Evolutionary conservation across 2,888 invertebrate genomes (phyloP).

Genomic region (Cenopis cana): DNA sequence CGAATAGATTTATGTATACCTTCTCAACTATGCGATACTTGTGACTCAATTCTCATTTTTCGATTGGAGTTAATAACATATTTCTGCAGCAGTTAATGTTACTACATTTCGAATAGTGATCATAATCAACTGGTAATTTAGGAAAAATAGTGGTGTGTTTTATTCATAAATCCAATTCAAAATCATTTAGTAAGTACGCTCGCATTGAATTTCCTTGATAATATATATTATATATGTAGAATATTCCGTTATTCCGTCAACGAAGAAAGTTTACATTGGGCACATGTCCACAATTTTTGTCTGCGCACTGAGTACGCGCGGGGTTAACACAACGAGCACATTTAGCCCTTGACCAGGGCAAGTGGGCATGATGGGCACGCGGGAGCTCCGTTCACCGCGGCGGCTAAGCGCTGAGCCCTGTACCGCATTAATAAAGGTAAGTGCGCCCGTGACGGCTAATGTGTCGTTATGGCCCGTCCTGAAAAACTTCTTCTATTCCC

Average conservation of each 20-base stretch:
- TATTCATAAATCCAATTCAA: too few species aligned
- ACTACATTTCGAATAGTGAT: not conserved
- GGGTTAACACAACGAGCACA: slow-evolving; percentile 19
- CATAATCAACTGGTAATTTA: not conserved
- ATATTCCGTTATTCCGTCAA: not conserved
- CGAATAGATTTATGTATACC: slow-evolving; percentile 15
- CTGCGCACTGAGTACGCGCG: not conserved
- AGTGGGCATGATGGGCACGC: slow-evolving; percentile 49
- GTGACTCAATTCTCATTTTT: slow-evolving; percentile 3
- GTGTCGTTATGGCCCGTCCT: slow-evolving; percentile 79
- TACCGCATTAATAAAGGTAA: slow-evolving; percentile 82
- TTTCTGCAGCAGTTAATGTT: not conserved
- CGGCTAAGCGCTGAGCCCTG: slow-evolving; percentile 72
- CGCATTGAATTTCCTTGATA: not conserved
- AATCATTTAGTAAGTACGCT: too few species aligned
- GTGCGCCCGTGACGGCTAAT: slow-evolving; percentile 78
- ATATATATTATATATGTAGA: not conserved
- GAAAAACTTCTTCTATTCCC: slow-evolving; percentile 76
- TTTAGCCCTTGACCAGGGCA: slow-evolving; percentile 46
- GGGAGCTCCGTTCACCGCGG: slow-evolving; percentile 52
- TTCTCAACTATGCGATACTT: slow-evolving; percentile 17
- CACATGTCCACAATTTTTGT: not conserved
- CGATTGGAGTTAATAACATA: not conserved
- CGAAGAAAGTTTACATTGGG: too few species aligned
- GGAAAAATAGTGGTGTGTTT: not conserved